Base-by-base conservation (phyloP, 2,888 invertebrate genomes). In the Lasius platythorax region DNA sequence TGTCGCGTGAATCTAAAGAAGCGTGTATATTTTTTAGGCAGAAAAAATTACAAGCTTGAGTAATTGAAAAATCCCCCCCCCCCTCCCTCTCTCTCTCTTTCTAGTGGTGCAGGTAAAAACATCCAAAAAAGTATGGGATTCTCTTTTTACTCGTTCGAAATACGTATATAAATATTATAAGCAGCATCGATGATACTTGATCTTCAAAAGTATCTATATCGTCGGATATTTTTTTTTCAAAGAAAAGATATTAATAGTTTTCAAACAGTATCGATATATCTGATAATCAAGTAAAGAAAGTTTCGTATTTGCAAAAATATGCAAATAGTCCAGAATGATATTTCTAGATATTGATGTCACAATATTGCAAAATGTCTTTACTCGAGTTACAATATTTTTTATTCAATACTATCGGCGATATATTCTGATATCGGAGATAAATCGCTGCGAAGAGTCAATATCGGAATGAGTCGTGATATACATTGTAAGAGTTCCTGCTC, bases 1-100 rank as follows among this genome's bases (percentile, higher is more conserved):
- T 83, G 83, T 43, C 79, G 64, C 56, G 76, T 74, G 53, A 64
- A 66, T 76, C 66, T 83, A 58, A 50, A 50, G 73, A 75, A 12
- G 23, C 28, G 30, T 63, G n/a, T 66, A 46, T 33, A 50, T 43
- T 78, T 58, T 28, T 33, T 18, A 8, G 50, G 61, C 64, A 46
- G 61, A 53, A 75, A 78, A 70, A 70, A 18, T 64, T 64, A 56
- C 72, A 40, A 50, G 30, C 3, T 28, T 18, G 56, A 30, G 12
- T 72, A 63, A 53, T 72, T 79, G 61, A 53, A 53, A 53, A 82
- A 76, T n/a, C 15, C 46, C 3, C 46, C 15, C 50, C 50, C 5
- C 15, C 8, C 6, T 46, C 15, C 3, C 46, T 46, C 46, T 46
- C 0, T 43, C 12, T 43, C 9, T 11, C 15, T 46, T 15, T 46